Conservation (phyloP, 2,888 invertebrate genomes). For the Amiota mariae region DNA sequence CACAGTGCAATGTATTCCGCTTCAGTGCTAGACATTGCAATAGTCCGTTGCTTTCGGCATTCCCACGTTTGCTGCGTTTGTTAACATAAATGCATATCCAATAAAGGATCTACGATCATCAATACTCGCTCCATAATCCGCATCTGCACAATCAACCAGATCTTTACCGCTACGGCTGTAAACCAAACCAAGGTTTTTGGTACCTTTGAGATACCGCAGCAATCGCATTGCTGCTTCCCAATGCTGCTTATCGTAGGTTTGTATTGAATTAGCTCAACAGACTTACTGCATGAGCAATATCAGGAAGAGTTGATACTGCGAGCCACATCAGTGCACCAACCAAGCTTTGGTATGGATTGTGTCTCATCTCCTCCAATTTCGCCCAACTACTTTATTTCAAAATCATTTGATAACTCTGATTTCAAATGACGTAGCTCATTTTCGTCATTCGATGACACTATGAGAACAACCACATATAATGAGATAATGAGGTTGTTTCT, state of each 20-base stretch:
- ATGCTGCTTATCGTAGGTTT: slow-evolving; percentile 36
- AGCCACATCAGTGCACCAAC: slow-evolving; percentile 43
- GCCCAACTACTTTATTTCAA: too few relatives aligned
- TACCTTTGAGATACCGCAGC: slow-evolving; percentile 39
- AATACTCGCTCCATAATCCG: slow-evolving; percentile 20
- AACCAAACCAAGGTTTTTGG: slow-evolving; percentile 37
- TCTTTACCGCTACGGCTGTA: slow-evolving; percentile 14
- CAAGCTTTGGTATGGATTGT: background rate
- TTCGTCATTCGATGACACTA: too few relatives aligned
- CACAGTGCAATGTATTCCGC: slow-evolving; percentile 29
- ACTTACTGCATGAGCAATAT: slow-evolving; percentile 44
- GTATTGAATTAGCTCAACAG: slow-evolving; percentile 38
- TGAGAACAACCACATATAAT: too few relatives aligned
- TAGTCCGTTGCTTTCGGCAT: slow-evolving; percentile 29
- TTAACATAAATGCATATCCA: background rate
- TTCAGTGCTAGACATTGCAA: slow-evolving; percentile 28
- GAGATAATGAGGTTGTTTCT: too few relatives aligned
- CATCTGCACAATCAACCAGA: slow-evolving; percentile 18
- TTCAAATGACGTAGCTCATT: too few relatives aligned
- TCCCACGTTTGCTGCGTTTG: slow-evolving; percentile 30
- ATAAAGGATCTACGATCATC: slow-evolving; percentile 28
- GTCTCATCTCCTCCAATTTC: background rate
- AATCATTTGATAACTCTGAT: too few relatives aligned
- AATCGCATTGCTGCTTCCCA: slow-evolving; percentile 42
- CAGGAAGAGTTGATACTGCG: slow-evolving; percentile 41